Percentiles rank a stretch among this genome's conserved stretches.
phyloP scores from a whole-genome alignment of 2,113 vertebrate species.

The Brienomyrus longianalis region DNA sequence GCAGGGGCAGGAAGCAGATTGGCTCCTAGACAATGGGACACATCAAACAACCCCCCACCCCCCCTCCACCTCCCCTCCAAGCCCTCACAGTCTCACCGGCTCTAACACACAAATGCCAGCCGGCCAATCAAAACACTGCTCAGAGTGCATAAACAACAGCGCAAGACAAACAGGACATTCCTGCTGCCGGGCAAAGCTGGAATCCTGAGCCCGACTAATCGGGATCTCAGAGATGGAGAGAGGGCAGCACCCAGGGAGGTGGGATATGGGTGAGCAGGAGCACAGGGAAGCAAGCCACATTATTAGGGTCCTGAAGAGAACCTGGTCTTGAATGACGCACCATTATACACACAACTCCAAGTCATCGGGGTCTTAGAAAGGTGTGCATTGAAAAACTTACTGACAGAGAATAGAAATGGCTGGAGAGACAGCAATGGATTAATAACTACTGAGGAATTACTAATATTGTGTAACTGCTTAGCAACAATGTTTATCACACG shows the following conservation, averaged over 20 bases:
- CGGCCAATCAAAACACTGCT: slow-evolving; percentile 42
- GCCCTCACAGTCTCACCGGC: slow-evolving; percentile 38
- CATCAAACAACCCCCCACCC: slow-evolving; percentile 63
- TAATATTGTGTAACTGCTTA: background rate
- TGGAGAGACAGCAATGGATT: background rate
- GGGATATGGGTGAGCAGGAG: background rate
- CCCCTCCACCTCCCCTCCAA: slow-evolving; percentile 28
- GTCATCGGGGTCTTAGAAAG: background rate
- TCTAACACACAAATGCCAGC: slow-evolving; percentile 35
- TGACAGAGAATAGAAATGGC: background rate
- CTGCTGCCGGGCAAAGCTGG: slow-evolving; percentile 65
- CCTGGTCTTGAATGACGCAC: slow-evolving; percentile 21
- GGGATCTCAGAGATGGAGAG: slow-evolving; percentile 56
- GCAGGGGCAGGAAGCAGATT: slow-evolving; percentile 66
- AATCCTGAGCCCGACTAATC: slow-evolving; percentile 64
- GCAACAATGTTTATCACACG: background rate
- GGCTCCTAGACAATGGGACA: slow-evolving; percentile 67
- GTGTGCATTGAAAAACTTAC: background rate
- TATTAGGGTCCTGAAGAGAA: slow-evolving; percentile 24
- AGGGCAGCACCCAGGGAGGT: background rate
- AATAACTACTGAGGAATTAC: background rate
- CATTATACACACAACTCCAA: slow-evolving; percentile 11
- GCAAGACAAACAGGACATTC: slow-evolving; percentile 75
- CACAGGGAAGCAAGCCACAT: slow-evolving; percentile 31
- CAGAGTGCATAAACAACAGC: slow-evolving; percentile 45